These are phyloP conservation scores for Gadus chalcogrammus DNA, from an alignment of 2,113 vertebrate genomes.

Conservation along the genomic window DNA sequence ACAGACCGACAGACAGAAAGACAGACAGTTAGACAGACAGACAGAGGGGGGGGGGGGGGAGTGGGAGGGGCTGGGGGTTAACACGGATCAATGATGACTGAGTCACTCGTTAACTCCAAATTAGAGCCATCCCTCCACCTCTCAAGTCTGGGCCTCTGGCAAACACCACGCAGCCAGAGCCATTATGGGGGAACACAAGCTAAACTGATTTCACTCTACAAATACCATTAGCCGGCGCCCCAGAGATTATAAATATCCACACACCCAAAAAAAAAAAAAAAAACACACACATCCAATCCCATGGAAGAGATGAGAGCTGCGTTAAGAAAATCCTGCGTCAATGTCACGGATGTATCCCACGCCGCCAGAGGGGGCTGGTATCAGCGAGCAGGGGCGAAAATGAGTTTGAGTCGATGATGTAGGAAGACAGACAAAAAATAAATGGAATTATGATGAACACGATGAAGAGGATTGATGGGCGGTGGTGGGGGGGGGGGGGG, in stretches of 20 bases:
- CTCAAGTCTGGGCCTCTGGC: slow-evolving; percentile 56
- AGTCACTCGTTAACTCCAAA: slow-evolving; percentile 69
- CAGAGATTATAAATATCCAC: slow-evolving; percentile 66
- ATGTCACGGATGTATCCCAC: slow-evolving; percentile 46
- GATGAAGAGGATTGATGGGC: slow-evolving; percentile 1
- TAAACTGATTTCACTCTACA: slow-evolving; percentile 66
- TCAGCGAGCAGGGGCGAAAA: slow-evolving; percentile 34
- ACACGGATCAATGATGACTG: slow-evolving; percentile 57
- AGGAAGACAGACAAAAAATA: slow-evolving; percentile 30
- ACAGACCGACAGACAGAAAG: too few species aligned
- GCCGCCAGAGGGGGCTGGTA: slow-evolving; percentile 49
- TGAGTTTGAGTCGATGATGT: slow-evolving; percentile 30
- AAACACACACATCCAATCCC: slow-evolving; percentile 51
- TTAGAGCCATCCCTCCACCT: slow-evolving; percentile 68
- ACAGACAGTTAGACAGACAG: too few species aligned
- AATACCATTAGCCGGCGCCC: slow-evolving; percentile 67
- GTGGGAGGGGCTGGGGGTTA: slow-evolving; percentile 30
- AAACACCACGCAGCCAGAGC: slow-evolving; percentile 56
- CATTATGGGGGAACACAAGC: slow-evolving; percentile 61
- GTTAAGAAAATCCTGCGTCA: slow-evolving; percentile 63
- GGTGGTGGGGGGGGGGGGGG: slow-evolving; percentile 4
- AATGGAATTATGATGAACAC: neutral
- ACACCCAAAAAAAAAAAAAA: too few species aligned
- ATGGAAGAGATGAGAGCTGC: slow-evolving; percentile 43
- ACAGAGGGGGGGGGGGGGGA: slow-evolving; percentile 42